Base-by-base conservation (phyloP, 2,113 vertebrate genomes). In the Dolichotis patagonum region DNA sequence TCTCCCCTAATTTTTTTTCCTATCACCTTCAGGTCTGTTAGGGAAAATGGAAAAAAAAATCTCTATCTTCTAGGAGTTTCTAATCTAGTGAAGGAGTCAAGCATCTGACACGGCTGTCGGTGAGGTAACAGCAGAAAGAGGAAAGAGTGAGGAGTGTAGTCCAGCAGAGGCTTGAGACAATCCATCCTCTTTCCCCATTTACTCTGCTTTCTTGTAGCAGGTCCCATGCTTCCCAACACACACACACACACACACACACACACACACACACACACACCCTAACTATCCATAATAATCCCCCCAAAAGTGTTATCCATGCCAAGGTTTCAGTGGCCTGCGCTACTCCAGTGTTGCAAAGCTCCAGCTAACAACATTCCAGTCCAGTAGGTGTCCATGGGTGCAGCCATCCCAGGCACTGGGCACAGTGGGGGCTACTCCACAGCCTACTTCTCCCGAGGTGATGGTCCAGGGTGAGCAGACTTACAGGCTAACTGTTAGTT, bases 401-500 rank as follows among this genome's bases (percentile, higher is more conserved):
- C 3, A 62, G 10, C 7, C 28, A 7, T 84, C 12, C 62, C 71
- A 82, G 81, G 35, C 17, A 35, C 41, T 38, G 13, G 75, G 62
- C 32, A 28, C 17, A 13, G 58, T 28, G 24, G 52, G 56, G 56
- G 62, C 26, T 3, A 8, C 80, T 38, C 41, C 60, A 82, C 5
- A 88, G 30, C 26, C 8, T 14, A 85, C 8, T 4, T n/a, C 14
- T 83, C 62, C 38, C 43, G 62, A 83, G 41, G 22, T 69, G 62
- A 35, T 9, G 28, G 43, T 96, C 32, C 69, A 6, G 14, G 35
- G 26, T 7, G 3, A 73, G 38, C 49, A 87, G 87, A 88, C 32
- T 82, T 81, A 63, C 71, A 84, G 95, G 65, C 67, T 62, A 93
- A 81, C 17, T 83, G 58, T 43, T 81, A 95, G 52, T 91, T 92